Base-by-base conservation (phyloP, 2,888 invertebrate species). In the Heliconius erato region DNA sequence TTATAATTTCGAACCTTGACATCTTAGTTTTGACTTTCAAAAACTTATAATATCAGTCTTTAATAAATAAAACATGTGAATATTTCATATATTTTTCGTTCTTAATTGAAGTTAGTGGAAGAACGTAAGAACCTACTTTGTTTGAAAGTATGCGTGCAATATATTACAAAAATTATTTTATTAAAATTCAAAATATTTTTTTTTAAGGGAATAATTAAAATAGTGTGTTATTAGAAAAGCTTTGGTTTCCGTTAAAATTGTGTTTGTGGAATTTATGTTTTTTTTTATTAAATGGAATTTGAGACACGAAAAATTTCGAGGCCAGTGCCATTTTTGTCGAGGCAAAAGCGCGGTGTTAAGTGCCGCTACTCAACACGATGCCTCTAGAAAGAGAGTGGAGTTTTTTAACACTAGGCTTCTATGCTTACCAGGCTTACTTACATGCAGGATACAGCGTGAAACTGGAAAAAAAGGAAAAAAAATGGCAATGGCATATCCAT, bases 1-100 rank as follows among this genome's bases (percentile, higher is more conserved):
- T 72, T 72, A 72, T 72, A 3, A 26, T 26, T 72, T 72, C 19
- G 44, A 44, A 72, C 72, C 72, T 72, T 49, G 72, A 72, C 72
- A 72, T 49, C 44, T 44, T 72, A 49, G 26, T 19, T 72, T 28
- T 28, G 26, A 72, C 44, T 49, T 72, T 44, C 16, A 72, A 26
- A 49, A 44, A 72, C 7, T 40, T 71, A 14, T n/a, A 1, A 28
- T 12, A 5, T n/a, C 4, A 19, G 35, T 23, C 19, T 23, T 35
- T 19, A 71, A n/a, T 71, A 40, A 40, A n/a, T 54, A n/a, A n/a
- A n/a, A 11, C n/a, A 63, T 2, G n/a, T 63, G 63, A 63, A 63
- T 63, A 63, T n/a, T 63, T 63, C 11, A n/a, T n/a, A n/a, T 63
- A 2, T n/a, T 63, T 63, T 9, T 63, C 6, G n/a, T 63, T 3